These are phyloP conservation scores for Hypselothyrea guttata DNA, from an alignment of 2,888 invertebrate genomes.

Conservation along the genomic window DNA sequence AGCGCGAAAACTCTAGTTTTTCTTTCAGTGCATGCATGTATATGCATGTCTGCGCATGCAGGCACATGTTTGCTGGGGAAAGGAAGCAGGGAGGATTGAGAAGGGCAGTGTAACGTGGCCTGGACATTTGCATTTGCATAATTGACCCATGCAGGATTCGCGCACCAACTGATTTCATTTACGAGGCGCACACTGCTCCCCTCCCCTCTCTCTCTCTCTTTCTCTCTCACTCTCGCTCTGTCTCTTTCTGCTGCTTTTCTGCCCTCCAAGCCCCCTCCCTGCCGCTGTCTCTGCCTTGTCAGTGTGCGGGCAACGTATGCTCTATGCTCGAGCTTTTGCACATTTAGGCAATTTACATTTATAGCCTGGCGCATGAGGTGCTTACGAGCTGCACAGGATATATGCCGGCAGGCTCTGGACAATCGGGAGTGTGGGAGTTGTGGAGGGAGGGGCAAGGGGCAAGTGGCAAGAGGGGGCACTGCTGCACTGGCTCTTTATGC, in stretches of 20 bases:
- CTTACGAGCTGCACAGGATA: constrained; percentile 78
- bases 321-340: constrained; percentile 77
- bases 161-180: constrained; percentile 79
- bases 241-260: neutral
- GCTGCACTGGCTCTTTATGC: neutral
- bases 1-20: neutral
- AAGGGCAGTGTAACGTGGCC: constrained; percentile 25
- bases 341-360: constrained; percentile 78
- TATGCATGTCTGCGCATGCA: constrained; percentile 35
- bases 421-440: neutral
- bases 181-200: constrained; percentile 45
- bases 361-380: constrained; percentile 78
- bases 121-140: constrained; percentile 81
- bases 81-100: neutral
- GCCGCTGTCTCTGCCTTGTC: constrained; percentile 18
- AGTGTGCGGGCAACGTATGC: constrained; percentile 70
- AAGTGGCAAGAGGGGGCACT: neutral
- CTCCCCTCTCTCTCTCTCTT: neutral
- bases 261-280: too few relatives aligned
- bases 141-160: constrained; percentile 81
- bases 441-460: too few relatives aligned
- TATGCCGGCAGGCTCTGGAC: constrained; percentile 64
- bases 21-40: constrained; percentile 28
- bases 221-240: too few relatives aligned
- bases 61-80: constrained; percentile 8